Evolutionary conservation across 2,113 vertebrate species (phyloP).

Genomic region (Tragelaphus imberbis): DNA sequence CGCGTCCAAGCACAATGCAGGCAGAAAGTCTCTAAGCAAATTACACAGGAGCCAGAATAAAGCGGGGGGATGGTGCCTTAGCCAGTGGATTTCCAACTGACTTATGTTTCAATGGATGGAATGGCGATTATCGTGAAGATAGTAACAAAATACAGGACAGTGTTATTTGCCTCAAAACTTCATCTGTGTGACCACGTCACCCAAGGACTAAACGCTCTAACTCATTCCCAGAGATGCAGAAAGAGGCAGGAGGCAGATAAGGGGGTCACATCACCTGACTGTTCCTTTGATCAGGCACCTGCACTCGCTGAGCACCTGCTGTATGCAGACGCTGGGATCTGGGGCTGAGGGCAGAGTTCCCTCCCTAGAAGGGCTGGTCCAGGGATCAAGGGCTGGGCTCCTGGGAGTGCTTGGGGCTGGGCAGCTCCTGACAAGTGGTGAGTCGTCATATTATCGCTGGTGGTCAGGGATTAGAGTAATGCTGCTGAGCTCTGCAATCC

Average conservation of each 20-base stretch:
- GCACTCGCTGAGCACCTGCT: not conserved
- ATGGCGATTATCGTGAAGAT: accelerated
- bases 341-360: not conserved
- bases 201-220: no score
- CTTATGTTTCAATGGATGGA: accelerated
- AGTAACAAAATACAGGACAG: no score
- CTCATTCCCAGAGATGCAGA: not conserved
- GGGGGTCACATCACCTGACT: accelerated
- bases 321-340: not conserved
- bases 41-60: not conserved
- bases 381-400: accelerated
- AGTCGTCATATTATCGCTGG: accelerated
- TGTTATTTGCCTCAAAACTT: not conserved
- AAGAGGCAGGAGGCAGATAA: not conserved
- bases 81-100: accelerated
- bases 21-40: not conserved
- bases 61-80: accelerated
- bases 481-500: accelerated
- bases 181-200: not conserved
- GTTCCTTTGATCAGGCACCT: accelerated
- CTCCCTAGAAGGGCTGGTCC: not conserved
- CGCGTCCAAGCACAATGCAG: accelerated
- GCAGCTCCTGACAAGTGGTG: accelerated
- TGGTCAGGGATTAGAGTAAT: no score
- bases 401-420: not conserved